Evolutionary conservation across 2,113 vertebrate species (phyloP), one percentile per base, ranked within the genome.

Genomic region (Mirounga angustirostris): DNA sequence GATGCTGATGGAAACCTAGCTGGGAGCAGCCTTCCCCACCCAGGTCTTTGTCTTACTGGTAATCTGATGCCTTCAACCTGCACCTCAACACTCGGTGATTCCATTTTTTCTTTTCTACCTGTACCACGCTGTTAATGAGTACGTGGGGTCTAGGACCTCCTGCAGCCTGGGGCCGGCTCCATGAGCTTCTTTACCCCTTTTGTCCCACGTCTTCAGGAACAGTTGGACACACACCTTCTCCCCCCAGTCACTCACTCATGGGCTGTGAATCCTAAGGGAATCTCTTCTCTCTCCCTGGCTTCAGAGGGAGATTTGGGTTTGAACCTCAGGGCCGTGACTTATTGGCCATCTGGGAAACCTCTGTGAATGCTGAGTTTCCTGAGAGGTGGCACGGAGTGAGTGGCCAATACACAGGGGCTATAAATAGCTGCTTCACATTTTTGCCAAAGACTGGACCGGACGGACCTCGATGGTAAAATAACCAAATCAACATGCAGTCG

Each of bases 141-240:
- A 22, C 4, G 1, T 2, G 18, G 54, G 0, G 2, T 74, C 33
- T 11, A 28, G 82, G 30, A 54, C 43, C 59, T 15, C 40, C 36
- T 52, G 52, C 33, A 30, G 26, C 26, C 19, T 54, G 84, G 30
- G 7, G 0, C 50, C 50, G 50, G 50, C 16, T 74, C 56, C 0
- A 0, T 2, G 5, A 8, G n/a, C n/a, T 8, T 91, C 58, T 59
- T 73, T 9, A 7, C 18, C 28, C 6, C 15, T 21, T 16, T 61
- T 9, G 54, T 30, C 18, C 33, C 6, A 36, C 65, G 59, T 46
- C 18, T 30, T 93, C 50, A 8, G 40, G 54, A 78, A 82, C 10
- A 28, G 26, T 19, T 73, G 54, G 59, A 30, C 19, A 9, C 18
- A 5, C 1, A 63, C 5, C 46, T 21, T 58, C 16, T 19, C 24